Evolutionary conservation across 1,140 invertebrate genomes (phyloP), one percentile per base, ranked within the genome.

Genomic region (Ditylenchus dipsaci): DNA sequence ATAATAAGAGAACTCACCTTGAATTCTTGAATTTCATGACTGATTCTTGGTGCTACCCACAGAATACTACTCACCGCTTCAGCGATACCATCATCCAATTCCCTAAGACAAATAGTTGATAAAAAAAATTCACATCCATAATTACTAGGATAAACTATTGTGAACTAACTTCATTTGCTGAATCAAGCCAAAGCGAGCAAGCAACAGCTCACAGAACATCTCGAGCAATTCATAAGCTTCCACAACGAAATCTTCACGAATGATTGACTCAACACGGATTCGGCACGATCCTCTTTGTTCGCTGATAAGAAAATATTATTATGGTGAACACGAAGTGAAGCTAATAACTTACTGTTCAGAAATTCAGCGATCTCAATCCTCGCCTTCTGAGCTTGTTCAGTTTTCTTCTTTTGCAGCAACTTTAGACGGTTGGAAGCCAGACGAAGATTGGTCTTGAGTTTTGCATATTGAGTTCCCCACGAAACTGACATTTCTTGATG

Each of bases 201-300:
- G 84, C n/a, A 99, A 84, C 23, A 98, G 85, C 86, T 99, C 96
- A 86, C 95, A 97, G 83, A 73, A 98, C 93, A 97, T 97, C 87
- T 99, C 96, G 1, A 98, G 87, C 57, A 98, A 87, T 88, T 98
- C 96, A 90, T 97, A 95, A 0, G 95, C 95, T 86, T 99, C 96
- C 0, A 98, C 94, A 84, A 97, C 88, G 84, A 98, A 98, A 86
- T 98, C 95, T 86, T 98, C 95, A 27, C 95, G 88, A 66, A 98
- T 96, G 59, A 99, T 98, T 71, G 97, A 91, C 84, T 99, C 95
- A 0, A 99, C 95, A 43, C 94, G 86, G 71, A 98, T 97, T 84
- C 92, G 0, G 95, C 95, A 67, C 88, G 77, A 86, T 97, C 93
- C 78, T 88, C 87, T 87, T 98, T 99, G 49, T 91, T 90, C 67